A percentile compares a stretch with the other conserved stretches of the same genome.
Conservation (phyloP, 2,113 vertebrate species). For the Penelope pileata region DNA sequence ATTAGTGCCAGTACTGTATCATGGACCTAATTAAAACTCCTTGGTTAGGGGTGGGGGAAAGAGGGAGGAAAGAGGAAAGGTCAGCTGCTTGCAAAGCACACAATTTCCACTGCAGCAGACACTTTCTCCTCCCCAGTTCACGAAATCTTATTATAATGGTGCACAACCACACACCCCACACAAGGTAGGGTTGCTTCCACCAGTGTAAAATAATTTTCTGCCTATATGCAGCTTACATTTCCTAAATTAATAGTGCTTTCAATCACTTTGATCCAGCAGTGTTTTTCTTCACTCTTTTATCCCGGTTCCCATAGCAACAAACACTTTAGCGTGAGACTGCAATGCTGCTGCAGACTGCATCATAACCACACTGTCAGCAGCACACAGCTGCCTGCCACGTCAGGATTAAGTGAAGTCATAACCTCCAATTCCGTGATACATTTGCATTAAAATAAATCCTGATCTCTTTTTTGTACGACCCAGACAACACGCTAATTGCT, state of each 20-base stretch:
- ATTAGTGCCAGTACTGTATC: slow-evolving; percentile 25
- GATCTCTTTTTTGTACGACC: fast-evolving
- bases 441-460: background rate
- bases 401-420: background rate
- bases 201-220: background rate
- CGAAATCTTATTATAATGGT: fast-evolving
- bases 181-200: fast-evolving
- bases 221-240: background rate
- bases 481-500: background rate
- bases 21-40: slow-evolving; percentile 41
- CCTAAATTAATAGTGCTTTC: background rate
- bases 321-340: background rate
- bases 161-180: background rate
- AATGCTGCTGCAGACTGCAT: slow-evolving; percentile 49
- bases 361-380: background rate
- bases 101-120: background rate
- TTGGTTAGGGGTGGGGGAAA: background rate
- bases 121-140: background rate
- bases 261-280: background rate
- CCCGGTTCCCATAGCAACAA: slow-evolving; percentile 50
- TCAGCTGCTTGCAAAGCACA: background rate
- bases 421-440: background rate
- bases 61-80: background rate
- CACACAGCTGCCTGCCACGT: background rate
- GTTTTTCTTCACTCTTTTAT: background rate